Percentiles rank a stretch among this genome's conserved stretches.
Conservation (phyloP, 2,113 vertebrate species). For the Ellobius talpinus region DNA sequence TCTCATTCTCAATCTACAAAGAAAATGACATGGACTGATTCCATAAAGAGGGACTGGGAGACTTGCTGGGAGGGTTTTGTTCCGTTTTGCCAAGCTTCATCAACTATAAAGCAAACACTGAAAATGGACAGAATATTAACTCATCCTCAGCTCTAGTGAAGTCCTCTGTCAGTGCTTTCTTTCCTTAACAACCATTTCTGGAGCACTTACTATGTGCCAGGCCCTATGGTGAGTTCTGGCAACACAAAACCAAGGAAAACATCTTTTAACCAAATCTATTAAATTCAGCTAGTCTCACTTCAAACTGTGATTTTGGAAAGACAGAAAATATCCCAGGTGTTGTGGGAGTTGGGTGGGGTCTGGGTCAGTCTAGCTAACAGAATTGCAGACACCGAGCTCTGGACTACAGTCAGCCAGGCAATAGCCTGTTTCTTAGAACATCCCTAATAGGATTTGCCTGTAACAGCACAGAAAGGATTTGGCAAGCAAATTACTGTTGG, state of each 20-base stretch:
- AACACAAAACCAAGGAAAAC: background rate
- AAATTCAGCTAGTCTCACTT: background rate
- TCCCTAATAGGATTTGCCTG: conserved; percentile 44
- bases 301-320: background rate
- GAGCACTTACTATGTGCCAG: background rate
- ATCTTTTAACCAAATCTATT: no score
- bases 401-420: background rate
- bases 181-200: background rate
- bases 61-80: background rate
- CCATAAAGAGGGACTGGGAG: background rate
- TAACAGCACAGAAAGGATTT: conserved; percentile 61
- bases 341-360: no score
- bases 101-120: background rate
- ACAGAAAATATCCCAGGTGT: background rate
- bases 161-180: background rate
- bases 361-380: background rate
- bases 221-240: background rate
- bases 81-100: background rate
- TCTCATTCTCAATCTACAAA: background rate
- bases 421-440: background rate
- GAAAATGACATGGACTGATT: background rate
- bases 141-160: background rate
- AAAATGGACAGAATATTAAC: background rate
- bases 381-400: background rate
- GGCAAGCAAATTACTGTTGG: conserved; percentile 69